A percentile compares a stretch with the other conserved stretches of the same genome.
Evolutionary conservation across 2,113 vertebrate genomes (phyloP).

Genomic region (Damaliscus lunatus): DNA sequence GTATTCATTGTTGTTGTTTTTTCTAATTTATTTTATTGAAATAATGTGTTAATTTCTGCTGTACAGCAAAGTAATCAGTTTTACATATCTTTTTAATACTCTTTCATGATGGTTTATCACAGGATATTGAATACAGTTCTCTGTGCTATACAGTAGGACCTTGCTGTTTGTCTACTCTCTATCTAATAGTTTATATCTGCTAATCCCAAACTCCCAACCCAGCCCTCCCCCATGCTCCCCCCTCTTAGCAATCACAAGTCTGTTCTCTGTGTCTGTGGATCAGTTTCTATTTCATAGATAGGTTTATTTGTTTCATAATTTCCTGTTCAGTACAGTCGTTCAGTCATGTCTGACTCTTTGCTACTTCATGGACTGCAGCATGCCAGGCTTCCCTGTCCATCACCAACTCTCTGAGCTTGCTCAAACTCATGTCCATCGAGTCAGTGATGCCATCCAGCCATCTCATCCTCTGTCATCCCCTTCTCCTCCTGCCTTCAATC

Average conservation of each 20-base stretch:
- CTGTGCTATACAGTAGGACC: neutral
- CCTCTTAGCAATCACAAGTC: neutral
- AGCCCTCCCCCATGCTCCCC: neutral
- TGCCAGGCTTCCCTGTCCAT: neutral
- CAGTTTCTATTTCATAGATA: neutral
- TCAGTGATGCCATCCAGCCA: neutral
- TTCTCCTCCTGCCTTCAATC: neutral
- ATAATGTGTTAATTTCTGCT: neutral
- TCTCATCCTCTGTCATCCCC: neutral
- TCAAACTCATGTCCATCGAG: neutral
- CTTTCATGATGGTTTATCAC: neutral
- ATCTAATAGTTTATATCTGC: neutral
- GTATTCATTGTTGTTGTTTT: neutral
- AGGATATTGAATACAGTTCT: neutral
- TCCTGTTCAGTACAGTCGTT: fast-evolving
- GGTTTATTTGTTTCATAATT: neutral
- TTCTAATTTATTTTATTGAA: neutral
- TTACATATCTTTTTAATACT: neutral
- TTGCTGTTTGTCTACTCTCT: neutral
- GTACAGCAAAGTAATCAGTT: neutral
- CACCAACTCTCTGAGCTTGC: neutral
- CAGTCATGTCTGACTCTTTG: neutral
- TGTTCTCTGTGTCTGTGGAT: neutral
- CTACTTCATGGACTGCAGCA: neutral
- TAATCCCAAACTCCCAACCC: neutral